Base-by-base conservation (phyloP, 2,888 invertebrate species). In the Dexiosoma caninum region DNA sequence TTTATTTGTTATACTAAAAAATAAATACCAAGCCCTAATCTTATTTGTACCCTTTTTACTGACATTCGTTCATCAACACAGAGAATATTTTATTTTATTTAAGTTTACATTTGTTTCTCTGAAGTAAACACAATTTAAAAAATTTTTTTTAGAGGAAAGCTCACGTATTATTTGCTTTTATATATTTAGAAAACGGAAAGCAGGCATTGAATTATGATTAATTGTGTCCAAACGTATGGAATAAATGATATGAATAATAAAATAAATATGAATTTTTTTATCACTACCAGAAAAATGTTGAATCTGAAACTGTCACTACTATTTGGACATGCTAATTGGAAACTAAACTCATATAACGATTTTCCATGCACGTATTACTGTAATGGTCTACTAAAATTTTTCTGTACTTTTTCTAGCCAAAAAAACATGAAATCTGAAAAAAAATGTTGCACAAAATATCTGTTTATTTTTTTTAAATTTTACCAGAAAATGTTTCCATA, bases 141-240 rank as follows among this genome's bases (percentile, higher is more conserved):
- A 16, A 10, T 27, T 27, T 27, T 27, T 27, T 27, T 27, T 6
- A 5, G 21, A 42, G 10, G 7, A 32, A 67, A 23, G 23, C 46
- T 60, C 60, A 69, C 37, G 62, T 77, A 57, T 46, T 40, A 21
- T 32, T 44, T 67, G 6, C 23, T 55, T 53, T 62, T 53, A 32
- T 32, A 6, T 35, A 7, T 27, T 19, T 14, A 19, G 14, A 19
- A n/a, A 49, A 55, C 16, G 16, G 79, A 83, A 85, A 84, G 78
- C 86, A 85, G 86, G 85, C 84, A 85, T 85, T 85, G 89, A 89
- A 89, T 89, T 87, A 87, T 89, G 89, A 89, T 87, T 86, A 88
- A 89, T 87, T 87, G 87, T 88, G 44, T 14, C 21, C 51, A 51
- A 5, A 5, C 4, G 44, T 23, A 44, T 9, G 27, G 7, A 37